A percentile compares a stretch with the other conserved stretches of the same genome.
Evolutionary conservation across 2,113 vertebrate species (phyloP).

Genomic region (Tor tambroides): DNA sequence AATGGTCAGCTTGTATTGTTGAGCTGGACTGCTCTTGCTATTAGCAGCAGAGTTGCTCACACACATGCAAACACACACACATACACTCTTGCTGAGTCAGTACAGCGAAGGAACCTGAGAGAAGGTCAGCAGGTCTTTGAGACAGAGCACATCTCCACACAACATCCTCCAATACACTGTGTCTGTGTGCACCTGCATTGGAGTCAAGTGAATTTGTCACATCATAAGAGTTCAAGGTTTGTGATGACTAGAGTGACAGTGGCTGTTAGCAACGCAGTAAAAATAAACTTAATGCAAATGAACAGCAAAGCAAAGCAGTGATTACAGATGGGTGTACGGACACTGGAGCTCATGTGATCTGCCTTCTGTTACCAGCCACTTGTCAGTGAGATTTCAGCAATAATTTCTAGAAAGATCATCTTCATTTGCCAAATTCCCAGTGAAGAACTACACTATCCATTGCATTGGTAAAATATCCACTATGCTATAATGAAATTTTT

Average conservation of each 20-base stretch:
- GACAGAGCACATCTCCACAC: slow-evolving; percentile 72
- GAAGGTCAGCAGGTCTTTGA: slow-evolving; percentile 66
- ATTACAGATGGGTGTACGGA: not conserved
- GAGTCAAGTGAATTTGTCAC: not conserved
- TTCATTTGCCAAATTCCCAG: not conserved
- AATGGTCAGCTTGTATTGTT: too few relatives aligned
- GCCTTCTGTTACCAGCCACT: not conserved
- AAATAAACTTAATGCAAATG: not conserved
- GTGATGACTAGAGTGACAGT: not conserved
- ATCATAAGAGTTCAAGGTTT: not conserved
- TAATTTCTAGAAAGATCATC: not conserved
- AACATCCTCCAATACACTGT: not conserved
- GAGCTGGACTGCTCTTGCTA: too few relatives aligned
- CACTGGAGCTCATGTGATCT: not conserved
- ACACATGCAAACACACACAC: too few relatives aligned
- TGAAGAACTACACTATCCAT: not conserved
- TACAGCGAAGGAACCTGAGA: slow-evolving; percentile 65
- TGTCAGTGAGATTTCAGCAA: not conserved
- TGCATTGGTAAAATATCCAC: too few relatives aligned
- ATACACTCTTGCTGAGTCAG: slow-evolving; percentile 78
- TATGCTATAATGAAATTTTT: too few relatives aligned
- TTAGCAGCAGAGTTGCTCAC: too few relatives aligned
- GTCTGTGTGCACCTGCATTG: not conserved
- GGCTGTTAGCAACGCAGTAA: not conserved
- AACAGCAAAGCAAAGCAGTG: not conserved